Conservation (phyloP, 2,797 vertebrate species). For the Oceanodroma leucorhoa region DNA sequence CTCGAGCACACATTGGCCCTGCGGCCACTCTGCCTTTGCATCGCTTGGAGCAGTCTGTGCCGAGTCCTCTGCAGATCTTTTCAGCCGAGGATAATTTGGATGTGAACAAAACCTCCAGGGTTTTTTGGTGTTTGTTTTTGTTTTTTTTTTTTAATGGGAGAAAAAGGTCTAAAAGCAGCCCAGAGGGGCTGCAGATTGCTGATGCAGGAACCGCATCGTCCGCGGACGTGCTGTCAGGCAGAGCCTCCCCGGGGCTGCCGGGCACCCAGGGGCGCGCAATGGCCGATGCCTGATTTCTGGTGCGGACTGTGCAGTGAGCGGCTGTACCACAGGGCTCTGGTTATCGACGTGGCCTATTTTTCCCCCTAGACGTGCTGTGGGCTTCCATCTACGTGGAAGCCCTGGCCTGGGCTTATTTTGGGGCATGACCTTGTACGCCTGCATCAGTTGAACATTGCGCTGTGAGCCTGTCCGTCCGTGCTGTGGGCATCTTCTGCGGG, state of each 20-base stretch:
- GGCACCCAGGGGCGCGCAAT: accelerated
- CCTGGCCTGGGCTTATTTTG: not conserved
- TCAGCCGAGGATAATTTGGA: not conserved
- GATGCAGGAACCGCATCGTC: not conserved
- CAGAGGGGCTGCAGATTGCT: not conserved
- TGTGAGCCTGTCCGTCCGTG: not conserved
- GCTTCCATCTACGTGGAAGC: not conserved
- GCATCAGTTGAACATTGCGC: not conserved
- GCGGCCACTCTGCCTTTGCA: not conserved
- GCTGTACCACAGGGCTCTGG: not conserved
- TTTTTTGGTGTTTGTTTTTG: not conserved
- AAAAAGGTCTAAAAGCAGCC: not conserved
- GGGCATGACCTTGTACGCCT: not conserved
- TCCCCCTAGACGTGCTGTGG: not conserved
- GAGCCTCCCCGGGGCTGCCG: not conserved
- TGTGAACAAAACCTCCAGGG: not conserved
- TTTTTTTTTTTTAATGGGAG: not conserved
- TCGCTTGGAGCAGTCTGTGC: accelerated
- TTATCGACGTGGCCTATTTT: accelerated
- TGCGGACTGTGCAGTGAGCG: accelerated
- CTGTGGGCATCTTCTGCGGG: not conserved
- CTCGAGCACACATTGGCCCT: accelerated
- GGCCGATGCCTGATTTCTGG: accelerated
- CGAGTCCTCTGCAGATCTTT: not conserved
- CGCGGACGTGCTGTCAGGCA: accelerated